These are phyloP conservation scores for Corydoras sp. DNA, from an alignment of 2,113 vertebrate genomes.

Conservation along the genomic window DNA sequence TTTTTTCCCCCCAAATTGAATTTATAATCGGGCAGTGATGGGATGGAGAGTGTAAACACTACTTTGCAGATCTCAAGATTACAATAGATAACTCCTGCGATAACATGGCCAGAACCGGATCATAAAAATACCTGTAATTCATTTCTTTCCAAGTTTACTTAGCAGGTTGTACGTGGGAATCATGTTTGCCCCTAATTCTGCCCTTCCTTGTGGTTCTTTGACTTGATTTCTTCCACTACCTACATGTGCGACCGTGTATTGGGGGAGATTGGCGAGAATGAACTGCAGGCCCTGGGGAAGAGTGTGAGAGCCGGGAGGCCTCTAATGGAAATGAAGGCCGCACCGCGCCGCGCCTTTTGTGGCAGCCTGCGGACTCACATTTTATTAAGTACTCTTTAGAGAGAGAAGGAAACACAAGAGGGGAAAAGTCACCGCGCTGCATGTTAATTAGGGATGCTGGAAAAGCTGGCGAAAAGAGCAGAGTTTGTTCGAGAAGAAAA, in stretches of 20 bases:
- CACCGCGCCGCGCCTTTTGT: slow-evolving; percentile 60
- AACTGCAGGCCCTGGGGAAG: slow-evolving; percentile 54
- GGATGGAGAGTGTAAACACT: slow-evolving; percentile 55
- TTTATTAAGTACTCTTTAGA: slow-evolving; percentile 74
- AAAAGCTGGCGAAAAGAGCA: slow-evolving; percentile 48
- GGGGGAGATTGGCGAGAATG: slow-evolving; percentile 54
- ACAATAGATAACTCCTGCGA: background rate
- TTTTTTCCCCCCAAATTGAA: slow-evolving; percentile 51
- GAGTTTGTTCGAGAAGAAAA: slow-evolving; percentile 60
- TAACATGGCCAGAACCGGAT: slow-evolving; percentile 3
- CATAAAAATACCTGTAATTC: too few relatives aligned
- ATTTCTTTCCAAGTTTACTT: too few relatives aligned
- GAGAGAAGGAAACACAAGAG: slow-evolving; percentile 62
- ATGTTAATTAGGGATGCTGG: slow-evolving; percentile 68
- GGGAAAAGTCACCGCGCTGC: slow-evolving; percentile 63
- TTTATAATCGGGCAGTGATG: slow-evolving; percentile 52
- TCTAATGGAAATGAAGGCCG: slow-evolving; percentile 58
- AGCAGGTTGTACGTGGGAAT: background rate
- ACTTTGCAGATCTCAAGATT: slow-evolving; percentile 32
- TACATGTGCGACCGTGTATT: slow-evolving; percentile 40
- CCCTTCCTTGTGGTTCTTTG: background rate
- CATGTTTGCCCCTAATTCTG: background rate
- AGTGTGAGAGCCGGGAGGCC: slow-evolving; percentile 56
- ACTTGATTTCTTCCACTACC: slow-evolving; percentile 8
- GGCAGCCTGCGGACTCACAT: slow-evolving; percentile 58